A percentile compares a stretch with the other conserved stretches of the same genome.
These are phyloP conservation scores for Ophion ventricosus DNA, from an alignment of 2,888 invertebrate genomes.

Conservation along the genomic window DNA sequence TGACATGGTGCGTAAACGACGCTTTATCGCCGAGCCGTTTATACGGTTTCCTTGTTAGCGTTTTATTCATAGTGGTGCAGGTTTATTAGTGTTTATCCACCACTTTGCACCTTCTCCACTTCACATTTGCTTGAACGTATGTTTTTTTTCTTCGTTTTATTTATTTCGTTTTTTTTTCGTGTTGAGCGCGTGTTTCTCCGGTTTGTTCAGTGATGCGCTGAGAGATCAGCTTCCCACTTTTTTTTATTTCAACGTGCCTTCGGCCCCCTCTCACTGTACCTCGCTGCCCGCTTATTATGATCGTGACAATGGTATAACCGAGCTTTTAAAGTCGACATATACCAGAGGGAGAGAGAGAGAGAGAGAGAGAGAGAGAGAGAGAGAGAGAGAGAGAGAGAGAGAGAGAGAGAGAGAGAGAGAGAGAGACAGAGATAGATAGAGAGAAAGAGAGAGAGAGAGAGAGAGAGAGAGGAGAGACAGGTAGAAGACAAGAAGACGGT, in stretches of 20 bases:
- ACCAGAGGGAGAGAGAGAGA: slow-evolving; percentile 2
- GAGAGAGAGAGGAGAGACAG: slow-evolving; percentile 16
- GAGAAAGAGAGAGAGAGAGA: background rate
- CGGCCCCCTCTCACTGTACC: background rate
- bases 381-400: slow-evolving; percentile 20
- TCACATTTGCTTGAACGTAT: slow-evolving; percentile 43
- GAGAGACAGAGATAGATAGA: slow-evolving; percentile 17
- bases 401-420: background rate
- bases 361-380: slow-evolving; percentile 22
- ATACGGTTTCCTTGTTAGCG: slow-evolving; percentile 74
- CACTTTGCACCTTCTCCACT: slow-evolving; percentile 76
- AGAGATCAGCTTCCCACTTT: slow-evolving; percentile 17
- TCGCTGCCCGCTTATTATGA: slow-evolving; percentile 44
- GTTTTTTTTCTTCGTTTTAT: slow-evolving; percentile 24
- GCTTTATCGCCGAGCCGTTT: slow-evolving; percentile 71
- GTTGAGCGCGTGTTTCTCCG: slow-evolving; percentile 43
- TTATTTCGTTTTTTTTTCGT: slow-evolving; percentile 17
- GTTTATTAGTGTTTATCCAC: slow-evolving; percentile 79
- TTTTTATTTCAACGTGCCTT: slow-evolving; percentile 39
- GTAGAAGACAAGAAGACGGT: slow-evolving; percentile 7
- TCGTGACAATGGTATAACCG: slow-evolving; percentile 53
- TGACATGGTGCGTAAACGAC: slow-evolving; percentile 62
- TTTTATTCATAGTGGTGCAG: slow-evolving; percentile 76
- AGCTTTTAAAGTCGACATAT: slow-evolving; percentile 58
- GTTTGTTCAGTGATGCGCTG: slow-evolving; percentile 40